Evolutionary conservation across 2,797 vertebrate genomes (phyloP).

Genomic region (Echeneis naucrates): DNA sequence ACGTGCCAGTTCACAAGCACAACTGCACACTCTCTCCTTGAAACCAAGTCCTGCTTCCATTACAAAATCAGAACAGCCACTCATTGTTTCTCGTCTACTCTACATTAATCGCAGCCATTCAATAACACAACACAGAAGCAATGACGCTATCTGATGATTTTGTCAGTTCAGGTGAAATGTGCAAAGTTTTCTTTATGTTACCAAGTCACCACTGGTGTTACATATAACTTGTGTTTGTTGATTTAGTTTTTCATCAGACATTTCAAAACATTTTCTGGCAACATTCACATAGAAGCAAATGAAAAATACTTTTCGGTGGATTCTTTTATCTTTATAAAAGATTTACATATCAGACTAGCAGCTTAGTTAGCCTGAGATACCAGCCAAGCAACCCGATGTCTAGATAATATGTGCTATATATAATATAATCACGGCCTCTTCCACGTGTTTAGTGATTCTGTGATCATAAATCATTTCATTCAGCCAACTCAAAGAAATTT

Average conservation of each 20-base stretch:
- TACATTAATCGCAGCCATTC: not conserved
- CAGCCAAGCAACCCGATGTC: too few species aligned
- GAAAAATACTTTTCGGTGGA: not conserved
- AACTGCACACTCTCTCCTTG: slow-evolving; percentile 36
- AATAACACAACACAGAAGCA: not conserved
- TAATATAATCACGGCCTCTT: too few species aligned
- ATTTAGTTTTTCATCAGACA: too few species aligned
- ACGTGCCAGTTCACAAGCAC: slow-evolving; percentile 4
- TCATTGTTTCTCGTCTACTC: slow-evolving; percentile 10
- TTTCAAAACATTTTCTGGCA: not conserved
- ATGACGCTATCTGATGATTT: not conserved
- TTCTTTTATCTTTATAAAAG: too few species aligned
- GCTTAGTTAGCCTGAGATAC: too few species aligned
- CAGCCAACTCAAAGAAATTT: too few species aligned
- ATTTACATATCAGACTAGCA: too few species aligned
- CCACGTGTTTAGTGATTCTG: too few species aligned
- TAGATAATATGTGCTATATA: too few species aligned
- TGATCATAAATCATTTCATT: too few species aligned
- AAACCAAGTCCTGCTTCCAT: slow-evolving; percentile 48
- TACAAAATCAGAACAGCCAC: slow-evolving; percentile 19
- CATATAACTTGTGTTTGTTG: too few species aligned
- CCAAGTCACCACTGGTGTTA: too few species aligned
- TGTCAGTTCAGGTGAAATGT: not conserved
- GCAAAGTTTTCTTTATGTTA: not conserved
- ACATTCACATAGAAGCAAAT: not conserved